Conservation (phyloP, 2,113 vertebrate species). For the Apeltes quadracus region DNA sequence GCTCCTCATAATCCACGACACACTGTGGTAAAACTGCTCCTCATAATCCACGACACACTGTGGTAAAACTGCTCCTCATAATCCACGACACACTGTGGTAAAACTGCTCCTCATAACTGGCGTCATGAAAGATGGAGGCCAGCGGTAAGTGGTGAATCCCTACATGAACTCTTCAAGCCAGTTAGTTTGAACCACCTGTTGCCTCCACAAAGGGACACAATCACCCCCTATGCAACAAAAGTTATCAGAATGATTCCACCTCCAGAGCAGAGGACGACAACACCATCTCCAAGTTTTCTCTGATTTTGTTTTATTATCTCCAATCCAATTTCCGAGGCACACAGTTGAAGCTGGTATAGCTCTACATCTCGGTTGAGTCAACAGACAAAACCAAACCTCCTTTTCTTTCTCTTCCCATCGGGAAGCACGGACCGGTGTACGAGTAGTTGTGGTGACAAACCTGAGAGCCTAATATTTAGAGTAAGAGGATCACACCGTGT, state of each 20-base stretch:
- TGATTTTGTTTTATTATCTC: not conserved
- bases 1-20: too few species aligned
- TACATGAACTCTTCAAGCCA: not conserved
- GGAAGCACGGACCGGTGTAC: conserved; percentile 1
- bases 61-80: too few species aligned
- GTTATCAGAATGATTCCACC: too few species aligned
- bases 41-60: too few species aligned
- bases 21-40: too few species aligned
- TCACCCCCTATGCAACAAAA: not conserved
- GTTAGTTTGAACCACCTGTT: not conserved
- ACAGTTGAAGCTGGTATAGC: not conserved
- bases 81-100: too few species aligned
- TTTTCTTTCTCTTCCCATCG: not conserved
- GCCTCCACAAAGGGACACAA: not conserved
- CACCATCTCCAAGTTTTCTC: not conserved
- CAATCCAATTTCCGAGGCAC: not conserved
- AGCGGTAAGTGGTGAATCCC: not conserved
- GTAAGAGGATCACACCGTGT: conserved; percentile 3
- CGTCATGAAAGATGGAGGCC: not conserved
- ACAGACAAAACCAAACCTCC: not conserved
- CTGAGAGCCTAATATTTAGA: conserved; percentile 62
- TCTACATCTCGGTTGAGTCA: not conserved
- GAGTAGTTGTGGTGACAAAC: conserved; percentile 6
- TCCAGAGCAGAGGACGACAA: not conserved
- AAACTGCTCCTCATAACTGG: not conserved